phyloP scores from a whole-genome alignment of 1,140 invertebrate genomes.

The Zaprionus vittiger region DNA sequence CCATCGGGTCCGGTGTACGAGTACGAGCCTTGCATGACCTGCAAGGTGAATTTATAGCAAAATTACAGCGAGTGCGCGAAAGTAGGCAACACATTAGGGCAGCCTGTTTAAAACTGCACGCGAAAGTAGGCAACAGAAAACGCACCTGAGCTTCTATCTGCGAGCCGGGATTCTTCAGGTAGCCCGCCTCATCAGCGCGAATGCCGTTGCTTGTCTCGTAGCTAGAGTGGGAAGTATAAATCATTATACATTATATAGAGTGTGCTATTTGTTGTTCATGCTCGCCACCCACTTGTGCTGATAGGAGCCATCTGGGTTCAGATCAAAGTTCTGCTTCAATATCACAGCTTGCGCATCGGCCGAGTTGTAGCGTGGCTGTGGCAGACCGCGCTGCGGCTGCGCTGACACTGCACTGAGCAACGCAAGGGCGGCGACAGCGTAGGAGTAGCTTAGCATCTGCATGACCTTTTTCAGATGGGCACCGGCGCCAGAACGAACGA shows the following conservation, averaged over 20 bases:
- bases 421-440: slow-evolving; percentile 60
- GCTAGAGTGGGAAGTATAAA: slow-evolving; percentile 68
- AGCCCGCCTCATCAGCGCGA: slow-evolving; percentile 87
- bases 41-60: slow-evolving; percentile 56
- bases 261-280: not conserved
- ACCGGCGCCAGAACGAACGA: slow-evolving; percentile 23
- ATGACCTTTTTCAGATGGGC: slow-evolving; percentile 69
- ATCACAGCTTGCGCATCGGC: slow-evolving; percentile 83
- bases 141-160: slow-evolving; percentile 85
- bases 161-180: slow-evolving; percentile 85
- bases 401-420: slow-evolving; percentile 57
- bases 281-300: slow-evolving; percentile 79
- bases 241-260: slow-evolving; percentile 11
- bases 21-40: slow-evolving; percentile 87
- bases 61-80: not conserved
- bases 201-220: slow-evolving; percentile 88
- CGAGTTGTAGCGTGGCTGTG: slow-evolving; percentile 59
- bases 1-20: slow-evolving; percentile 89
- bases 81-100: not conserved
- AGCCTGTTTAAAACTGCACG: not conserved
- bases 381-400: slow-evolving; percentile 76
- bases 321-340: slow-evolving; percentile 84
- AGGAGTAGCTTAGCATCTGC: slow-evolving; percentile 68
- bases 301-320: slow-evolving; percentile 85
- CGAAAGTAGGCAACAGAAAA: slow-evolving; percentile 25